phyloP scores from a whole-genome alignment of 2,113 vertebrate species.

The Psittacara wagleri region DNA sequence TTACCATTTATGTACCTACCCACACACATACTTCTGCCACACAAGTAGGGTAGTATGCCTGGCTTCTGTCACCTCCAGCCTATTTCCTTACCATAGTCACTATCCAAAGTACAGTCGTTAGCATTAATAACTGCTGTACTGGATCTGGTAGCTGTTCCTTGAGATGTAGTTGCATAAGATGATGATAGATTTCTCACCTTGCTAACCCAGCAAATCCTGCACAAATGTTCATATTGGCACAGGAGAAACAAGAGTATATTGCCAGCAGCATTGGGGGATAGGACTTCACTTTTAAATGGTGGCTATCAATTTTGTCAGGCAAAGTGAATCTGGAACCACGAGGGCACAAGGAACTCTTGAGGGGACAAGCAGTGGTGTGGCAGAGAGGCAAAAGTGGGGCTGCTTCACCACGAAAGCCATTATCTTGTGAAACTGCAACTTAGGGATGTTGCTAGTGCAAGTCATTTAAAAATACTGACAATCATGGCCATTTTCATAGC shows the following conservation, averaged over 20 bases:
- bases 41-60: not conserved
- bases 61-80: not conserved
- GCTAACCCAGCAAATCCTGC: not conserved
- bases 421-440: not conserved
- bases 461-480: not conserved
- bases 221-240: not conserved
- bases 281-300: not conserved
- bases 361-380: not conserved
- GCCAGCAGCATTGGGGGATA: not conserved
- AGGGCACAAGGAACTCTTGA: not conserved
- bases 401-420: not conserved
- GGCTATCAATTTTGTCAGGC: not conserved
- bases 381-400: not conserved
- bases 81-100: not conserved
- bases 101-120: not conserved
- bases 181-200: not conserved
- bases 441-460: not conserved
- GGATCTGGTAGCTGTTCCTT: not conserved
- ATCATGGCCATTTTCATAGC: not conserved
- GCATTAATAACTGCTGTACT: not conserved
- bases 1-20: not conserved
- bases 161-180: not conserved
- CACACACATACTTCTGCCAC: accelerated
- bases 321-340: not conserved
- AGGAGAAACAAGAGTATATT: not conserved